Conservation (phyloP, 2,797 vertebrate genomes). For the Chloroceryle inda region DNA sequence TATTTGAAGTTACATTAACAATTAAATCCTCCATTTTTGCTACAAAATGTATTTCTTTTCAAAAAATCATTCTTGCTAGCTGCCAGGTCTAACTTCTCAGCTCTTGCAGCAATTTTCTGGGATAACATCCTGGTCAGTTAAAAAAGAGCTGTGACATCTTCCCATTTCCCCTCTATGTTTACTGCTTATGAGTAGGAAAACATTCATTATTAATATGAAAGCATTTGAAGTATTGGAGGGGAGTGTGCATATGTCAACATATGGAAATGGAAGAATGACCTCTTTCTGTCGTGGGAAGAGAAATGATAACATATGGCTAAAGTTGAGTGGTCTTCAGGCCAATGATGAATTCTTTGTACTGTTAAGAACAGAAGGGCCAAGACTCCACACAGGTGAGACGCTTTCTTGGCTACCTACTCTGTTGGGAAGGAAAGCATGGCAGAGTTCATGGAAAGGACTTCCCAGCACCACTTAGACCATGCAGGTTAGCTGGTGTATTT, state of each 20-base stretch:
- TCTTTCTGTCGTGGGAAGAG: background rate
- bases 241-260: background rate
- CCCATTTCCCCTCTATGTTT: background rate
- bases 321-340: background rate
- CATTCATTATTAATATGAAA: background rate
- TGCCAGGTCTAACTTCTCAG: background rate
- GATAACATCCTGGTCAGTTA: background rate
- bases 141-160: background rate
- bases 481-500: background rate
- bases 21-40: background rate
- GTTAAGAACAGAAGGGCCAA: background rate
- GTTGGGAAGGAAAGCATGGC: background rate
- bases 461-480: fast-evolving
- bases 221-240: background rate
- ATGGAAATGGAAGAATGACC: background rate
- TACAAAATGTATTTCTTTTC: background rate
- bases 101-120: background rate
- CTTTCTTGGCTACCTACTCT: background rate
- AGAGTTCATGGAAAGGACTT: background rate
- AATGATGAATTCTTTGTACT: background rate
- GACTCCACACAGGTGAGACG: background rate
- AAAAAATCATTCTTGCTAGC: background rate
- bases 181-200: background rate
- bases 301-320: background rate
- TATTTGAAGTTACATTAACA: background rate